phyloP scores from a whole-genome alignment of 2,113 vertebrate species.

The Vanacampus margaritifer region DNA sequence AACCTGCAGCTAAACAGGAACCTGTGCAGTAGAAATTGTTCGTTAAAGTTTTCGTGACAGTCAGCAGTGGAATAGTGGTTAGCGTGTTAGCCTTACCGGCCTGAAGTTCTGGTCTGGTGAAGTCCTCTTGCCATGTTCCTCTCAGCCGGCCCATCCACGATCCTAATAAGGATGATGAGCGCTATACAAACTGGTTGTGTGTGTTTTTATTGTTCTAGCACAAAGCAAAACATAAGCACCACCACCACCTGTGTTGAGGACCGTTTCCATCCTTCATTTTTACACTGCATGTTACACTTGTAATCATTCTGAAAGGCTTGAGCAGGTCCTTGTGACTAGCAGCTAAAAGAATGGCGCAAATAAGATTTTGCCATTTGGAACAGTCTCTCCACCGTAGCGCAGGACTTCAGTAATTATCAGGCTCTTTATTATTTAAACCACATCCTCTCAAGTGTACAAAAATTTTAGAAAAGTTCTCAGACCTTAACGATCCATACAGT shows the following conservation, averaged over 20 bases:
- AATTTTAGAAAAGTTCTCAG: background rate
- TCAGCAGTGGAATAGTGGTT: background rate
- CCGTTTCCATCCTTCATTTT: background rate
- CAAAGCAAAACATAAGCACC: background rate
- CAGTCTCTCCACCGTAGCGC: background rate
- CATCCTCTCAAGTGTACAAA: background rate
- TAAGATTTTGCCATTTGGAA: background rate
- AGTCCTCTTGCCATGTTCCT: background rate
- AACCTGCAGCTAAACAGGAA: background rate
- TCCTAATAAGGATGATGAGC: background rate
- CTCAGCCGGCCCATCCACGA: background rate
- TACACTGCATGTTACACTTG: background rate
- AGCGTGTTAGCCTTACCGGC: background rate
- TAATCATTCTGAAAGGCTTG: background rate
- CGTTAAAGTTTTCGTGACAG: no score
- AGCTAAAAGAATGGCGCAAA: background rate
- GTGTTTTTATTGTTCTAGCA: background rate
- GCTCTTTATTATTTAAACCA: background rate
- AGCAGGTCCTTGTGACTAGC: background rate
- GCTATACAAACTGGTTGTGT: background rate
- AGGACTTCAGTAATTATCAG: background rate
- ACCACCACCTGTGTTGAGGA: background rate
- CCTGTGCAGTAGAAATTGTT: background rate
- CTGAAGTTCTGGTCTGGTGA: background rate
- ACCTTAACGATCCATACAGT: slow-evolving; percentile 14